Conservation (phyloP, 2,797 vertebrate species). For the Ataeniobius toweri region DNA sequence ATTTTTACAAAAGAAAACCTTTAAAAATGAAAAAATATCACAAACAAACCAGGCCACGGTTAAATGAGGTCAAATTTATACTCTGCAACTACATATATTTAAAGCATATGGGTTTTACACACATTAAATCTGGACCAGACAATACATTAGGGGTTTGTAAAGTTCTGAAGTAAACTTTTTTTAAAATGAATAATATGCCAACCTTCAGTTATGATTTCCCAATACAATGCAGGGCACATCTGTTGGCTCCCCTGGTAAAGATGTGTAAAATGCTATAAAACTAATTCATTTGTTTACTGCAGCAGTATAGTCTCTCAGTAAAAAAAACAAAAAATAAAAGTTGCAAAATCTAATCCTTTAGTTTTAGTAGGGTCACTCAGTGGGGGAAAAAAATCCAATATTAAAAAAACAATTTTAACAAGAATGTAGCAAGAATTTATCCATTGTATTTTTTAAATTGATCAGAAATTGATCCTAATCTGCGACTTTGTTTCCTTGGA, state of each 20-base stretch:
- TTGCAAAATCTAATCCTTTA: neutral
- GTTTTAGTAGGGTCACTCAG: too few relatives aligned
- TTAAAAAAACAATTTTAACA: neutral
- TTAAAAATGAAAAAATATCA: neutral
- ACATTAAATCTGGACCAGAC: conserved; percentile 58
- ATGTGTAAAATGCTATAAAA: neutral
- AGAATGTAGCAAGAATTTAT: neutral
- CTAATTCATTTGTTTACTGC: neutral
- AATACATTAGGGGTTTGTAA: conserved; percentile 31
- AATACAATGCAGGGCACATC: neutral
- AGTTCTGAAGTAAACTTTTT: conserved; percentile 41
- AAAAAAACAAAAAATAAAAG: neutral
- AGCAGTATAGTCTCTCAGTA: neutral
- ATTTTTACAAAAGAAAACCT: conserved; percentile 12
- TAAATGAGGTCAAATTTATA: conserved; percentile 43
- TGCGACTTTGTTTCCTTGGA: too few relatives aligned
- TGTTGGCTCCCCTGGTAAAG: neutral
- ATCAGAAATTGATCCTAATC: neutral
- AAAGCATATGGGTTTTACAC: conserved; percentile 51
- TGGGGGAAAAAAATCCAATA: too few relatives aligned
- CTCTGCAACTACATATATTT: conserved; percentile 32
- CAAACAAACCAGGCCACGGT: conserved; percentile 9
- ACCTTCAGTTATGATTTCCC: conserved; percentile 48
- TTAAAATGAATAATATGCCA: conserved; percentile 62
- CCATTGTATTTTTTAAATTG: neutral